Conservation (phyloP, 2,888 invertebrate species). For the Pandemis heparana region DNA sequence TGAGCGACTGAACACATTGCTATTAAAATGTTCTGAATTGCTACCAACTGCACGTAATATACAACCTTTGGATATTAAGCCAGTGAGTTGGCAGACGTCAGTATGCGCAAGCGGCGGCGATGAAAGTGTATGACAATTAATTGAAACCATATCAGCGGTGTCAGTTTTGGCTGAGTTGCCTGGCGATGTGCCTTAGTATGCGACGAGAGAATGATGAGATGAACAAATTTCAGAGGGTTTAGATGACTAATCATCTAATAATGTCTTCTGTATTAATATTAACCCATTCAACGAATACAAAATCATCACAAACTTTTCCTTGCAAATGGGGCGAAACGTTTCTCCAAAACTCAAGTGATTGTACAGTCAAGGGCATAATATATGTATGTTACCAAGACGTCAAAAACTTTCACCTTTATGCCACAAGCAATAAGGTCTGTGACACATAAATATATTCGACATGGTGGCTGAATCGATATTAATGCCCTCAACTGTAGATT, state of each 20-base stretch:
- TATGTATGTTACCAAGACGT: too few relatives aligned
- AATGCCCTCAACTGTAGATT: too few relatives aligned
- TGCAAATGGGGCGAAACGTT: not conserved
- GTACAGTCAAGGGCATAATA: too few relatives aligned
- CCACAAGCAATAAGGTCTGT: too few relatives aligned
- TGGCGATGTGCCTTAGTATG: constrained; percentile 24
- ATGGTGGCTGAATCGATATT: too few relatives aligned
- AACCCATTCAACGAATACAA: too few relatives aligned
- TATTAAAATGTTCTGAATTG: not conserved
- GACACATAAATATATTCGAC: too few relatives aligned
- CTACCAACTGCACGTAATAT: not conserved
- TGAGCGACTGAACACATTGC: not conserved
- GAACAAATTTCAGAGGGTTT: not conserved
- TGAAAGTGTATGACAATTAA: constrained; percentile 38
- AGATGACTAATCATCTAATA: not conserved
- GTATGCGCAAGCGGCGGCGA: constrained; percentile 21
- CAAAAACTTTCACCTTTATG: too few relatives aligned
- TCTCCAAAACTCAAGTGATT: too few relatives aligned
- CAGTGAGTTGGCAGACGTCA: not conserved
- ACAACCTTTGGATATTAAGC: not conserved
- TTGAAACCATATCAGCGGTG: constrained; percentile 27
- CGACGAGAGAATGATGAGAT: constrained; percentile 5
- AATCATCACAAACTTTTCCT: not conserved
- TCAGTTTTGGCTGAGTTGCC: constrained; percentile 23
- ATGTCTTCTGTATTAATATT: too few relatives aligned